Percentiles rank a stretch among this genome's conserved stretches.
Conservation (phyloP, 2,888 invertebrate genomes). For the Netelia melanura region DNA sequence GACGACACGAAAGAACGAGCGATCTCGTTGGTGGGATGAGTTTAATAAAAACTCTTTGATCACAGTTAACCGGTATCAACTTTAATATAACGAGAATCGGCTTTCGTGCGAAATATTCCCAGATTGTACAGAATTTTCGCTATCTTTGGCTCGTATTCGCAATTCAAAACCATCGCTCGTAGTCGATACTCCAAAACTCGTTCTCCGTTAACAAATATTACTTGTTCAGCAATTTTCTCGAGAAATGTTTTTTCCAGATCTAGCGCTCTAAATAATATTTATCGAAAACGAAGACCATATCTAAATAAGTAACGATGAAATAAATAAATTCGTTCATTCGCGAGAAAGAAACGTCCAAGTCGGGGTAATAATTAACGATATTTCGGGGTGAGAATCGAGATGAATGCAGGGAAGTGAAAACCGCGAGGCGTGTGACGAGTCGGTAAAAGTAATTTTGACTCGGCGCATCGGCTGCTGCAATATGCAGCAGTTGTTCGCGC, state of each 20-base stretch:
- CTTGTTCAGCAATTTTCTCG: too few species aligned
- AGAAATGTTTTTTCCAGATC: background rate
- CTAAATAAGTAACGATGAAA: too few species aligned
- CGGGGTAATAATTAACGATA: too few species aligned
- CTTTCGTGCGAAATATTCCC: conserved; percentile 26
- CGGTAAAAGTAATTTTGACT: conserved; percentile 58
- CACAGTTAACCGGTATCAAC: background rate
- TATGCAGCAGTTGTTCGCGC: conserved; percentile 59
- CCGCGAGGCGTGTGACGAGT: conserved; percentile 4
- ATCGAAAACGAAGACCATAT: too few species aligned
- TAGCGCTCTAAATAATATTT: too few species aligned
- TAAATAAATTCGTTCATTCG: too few species aligned
- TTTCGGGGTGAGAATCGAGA: too few species aligned
- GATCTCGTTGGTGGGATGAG: background rate
- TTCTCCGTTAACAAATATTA: too few species aligned
- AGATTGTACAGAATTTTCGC: background rate
- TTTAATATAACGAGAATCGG: conserved; percentile 12
- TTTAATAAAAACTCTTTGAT: conserved; percentile 39
- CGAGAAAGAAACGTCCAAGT: too few species aligned
- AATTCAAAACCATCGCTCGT: too few species aligned
- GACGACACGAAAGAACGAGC: background rate
- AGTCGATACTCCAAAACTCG: too few species aligned
- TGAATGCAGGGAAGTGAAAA: background rate
- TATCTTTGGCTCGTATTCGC: too few species aligned
- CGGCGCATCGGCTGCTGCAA: conserved; percentile 55